Evolutionary conservation across 2,888 invertebrate species (phyloP).

Genomic region (Meghimatium bilineatum): DNA sequence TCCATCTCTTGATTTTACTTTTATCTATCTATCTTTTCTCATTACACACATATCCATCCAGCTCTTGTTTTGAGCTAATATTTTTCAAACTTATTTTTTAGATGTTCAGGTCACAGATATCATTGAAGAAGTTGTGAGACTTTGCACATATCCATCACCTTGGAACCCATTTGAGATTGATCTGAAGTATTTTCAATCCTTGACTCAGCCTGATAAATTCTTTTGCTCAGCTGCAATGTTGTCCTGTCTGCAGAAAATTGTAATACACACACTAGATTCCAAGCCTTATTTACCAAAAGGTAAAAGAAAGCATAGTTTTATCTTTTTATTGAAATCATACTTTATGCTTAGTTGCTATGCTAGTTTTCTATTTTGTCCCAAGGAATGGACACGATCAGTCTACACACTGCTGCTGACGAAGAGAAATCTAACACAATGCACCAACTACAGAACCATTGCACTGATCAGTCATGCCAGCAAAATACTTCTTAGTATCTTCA

Average conservation of each 20-base stretch:
- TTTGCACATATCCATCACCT: slow-evolving; percentile 71
- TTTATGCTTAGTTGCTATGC: no score
- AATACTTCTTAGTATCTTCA: no score
- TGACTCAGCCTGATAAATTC: slow-evolving; percentile 60
- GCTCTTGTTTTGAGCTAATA: not conserved
- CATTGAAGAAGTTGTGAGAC: slow-evolving; percentile 68
- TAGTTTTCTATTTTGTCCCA: no score
- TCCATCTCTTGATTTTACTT: no score
- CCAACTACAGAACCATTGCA: no score
- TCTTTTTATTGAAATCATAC: not conserved
- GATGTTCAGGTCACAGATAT: slow-evolving; percentile 69
- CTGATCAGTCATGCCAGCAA: no score
- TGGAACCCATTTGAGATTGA: slow-evolving; percentile 71
- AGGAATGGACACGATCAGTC: no score
- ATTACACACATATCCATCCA: no score
- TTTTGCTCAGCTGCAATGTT: slow-evolving; percentile 68
- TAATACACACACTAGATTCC: slow-evolving; percentile 63
- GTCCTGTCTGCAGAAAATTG: slow-evolving; percentile 63
- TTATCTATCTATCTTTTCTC: no score
- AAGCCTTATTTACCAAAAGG: slow-evolving; percentile 67
- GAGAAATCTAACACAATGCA: no score
- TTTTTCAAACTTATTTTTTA: slow-evolving; percentile 46
- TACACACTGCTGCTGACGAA: no score
- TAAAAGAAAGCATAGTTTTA: slow-evolving; percentile 39
- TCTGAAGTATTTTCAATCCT: slow-evolving; percentile 64